Evolutionary conservation across 1,140 invertebrate species (phyloP).

Genomic region (Periplaneta americana): DNA sequence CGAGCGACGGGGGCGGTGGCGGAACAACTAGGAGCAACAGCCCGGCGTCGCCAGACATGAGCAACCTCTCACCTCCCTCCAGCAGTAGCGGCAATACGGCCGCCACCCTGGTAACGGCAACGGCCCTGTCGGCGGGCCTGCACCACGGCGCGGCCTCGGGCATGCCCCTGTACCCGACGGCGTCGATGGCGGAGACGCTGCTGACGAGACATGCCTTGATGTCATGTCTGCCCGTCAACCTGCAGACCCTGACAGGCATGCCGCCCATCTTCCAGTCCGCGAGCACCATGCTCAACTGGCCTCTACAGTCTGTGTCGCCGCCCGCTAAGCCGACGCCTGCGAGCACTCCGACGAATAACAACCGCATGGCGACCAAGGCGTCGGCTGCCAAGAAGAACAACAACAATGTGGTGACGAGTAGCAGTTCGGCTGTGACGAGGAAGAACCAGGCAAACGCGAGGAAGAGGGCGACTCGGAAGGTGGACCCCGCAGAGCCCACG

Average conservation of each 20-base stretch:
- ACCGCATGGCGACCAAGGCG: background rate
- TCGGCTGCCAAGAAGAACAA: conserved; percentile 1
- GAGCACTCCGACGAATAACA: background rate
- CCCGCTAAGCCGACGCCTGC: background rate
- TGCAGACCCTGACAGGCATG: background rate
- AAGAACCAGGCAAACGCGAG: conserved; percentile 6
- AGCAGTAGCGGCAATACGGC: background rate
- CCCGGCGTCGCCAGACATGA: background rate
- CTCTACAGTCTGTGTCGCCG: background rate
- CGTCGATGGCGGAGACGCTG: background rate
- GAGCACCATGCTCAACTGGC: background rate
- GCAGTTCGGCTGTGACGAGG: background rate
- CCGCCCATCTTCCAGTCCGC: background rate
- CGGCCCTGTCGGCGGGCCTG: background rate
- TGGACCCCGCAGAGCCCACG: background rate
- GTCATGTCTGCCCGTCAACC: background rate
- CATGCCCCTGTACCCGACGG: background rate
- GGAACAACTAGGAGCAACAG: background rate
- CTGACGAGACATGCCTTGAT: background rate
- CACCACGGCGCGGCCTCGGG: background rate
- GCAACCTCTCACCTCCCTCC: background rate
- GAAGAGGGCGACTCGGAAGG: background rate
- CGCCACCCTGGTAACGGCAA: background rate
- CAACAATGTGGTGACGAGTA: background rate
- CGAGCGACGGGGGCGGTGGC: background rate